Conservation (phyloP, 2,888 invertebrate species). For the Oligia latruncula region DNA sequence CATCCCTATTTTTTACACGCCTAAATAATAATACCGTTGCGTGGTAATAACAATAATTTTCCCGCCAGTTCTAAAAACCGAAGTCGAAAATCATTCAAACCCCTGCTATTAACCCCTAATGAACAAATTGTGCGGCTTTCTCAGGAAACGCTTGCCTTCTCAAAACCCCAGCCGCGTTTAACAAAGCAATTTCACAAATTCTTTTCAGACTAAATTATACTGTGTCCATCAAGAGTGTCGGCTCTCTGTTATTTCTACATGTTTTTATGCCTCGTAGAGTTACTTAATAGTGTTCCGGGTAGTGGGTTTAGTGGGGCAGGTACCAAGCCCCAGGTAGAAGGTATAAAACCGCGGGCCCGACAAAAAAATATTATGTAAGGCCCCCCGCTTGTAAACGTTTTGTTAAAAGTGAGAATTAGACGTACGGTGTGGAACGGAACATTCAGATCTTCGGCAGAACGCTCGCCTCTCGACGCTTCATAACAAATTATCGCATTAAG, state of each 20-base stretch:
- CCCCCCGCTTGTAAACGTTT: slow-evolving; percentile 70
- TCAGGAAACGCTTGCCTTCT: slow-evolving; percentile 51
- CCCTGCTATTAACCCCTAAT: slow-evolving; percentile 52
- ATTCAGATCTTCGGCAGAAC: slow-evolving; percentile 49
- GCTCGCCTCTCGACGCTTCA: slow-evolving; percentile 49
- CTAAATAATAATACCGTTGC: slow-evolving; percentile 7
- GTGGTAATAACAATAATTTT: slow-evolving; percentile 54
- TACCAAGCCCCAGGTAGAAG: slow-evolving; percentile 83
- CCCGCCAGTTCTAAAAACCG: slow-evolving; percentile 53
- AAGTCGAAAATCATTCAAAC: slow-evolving; percentile 40
- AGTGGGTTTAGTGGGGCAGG: slow-evolving; percentile 83
- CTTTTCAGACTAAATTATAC: slow-evolving; percentile 77
- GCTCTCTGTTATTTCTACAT: slow-evolving; percentile 79
- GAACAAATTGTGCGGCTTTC: slow-evolving; percentile 56
- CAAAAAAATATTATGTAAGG: slow-evolving; percentile 77
- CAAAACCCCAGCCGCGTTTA: slow-evolving; percentile 45
- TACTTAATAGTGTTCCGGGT: slow-evolving; percentile 87
- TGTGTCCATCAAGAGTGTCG: slow-evolving; percentile 76
- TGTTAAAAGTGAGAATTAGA: slow-evolving; percentile 74
- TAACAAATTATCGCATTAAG: slow-evolving; percentile 67
- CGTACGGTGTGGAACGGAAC: slow-evolving; percentile 48
- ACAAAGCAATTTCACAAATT: slow-evolving; percentile 76
- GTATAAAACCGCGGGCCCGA: slow-evolving; percentile 73
- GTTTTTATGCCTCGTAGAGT: slow-evolving; percentile 84
- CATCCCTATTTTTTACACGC: background rate